Base-by-base conservation (phyloP, 2,888 invertebrate species). In the Noctua fimbriata region DNA sequence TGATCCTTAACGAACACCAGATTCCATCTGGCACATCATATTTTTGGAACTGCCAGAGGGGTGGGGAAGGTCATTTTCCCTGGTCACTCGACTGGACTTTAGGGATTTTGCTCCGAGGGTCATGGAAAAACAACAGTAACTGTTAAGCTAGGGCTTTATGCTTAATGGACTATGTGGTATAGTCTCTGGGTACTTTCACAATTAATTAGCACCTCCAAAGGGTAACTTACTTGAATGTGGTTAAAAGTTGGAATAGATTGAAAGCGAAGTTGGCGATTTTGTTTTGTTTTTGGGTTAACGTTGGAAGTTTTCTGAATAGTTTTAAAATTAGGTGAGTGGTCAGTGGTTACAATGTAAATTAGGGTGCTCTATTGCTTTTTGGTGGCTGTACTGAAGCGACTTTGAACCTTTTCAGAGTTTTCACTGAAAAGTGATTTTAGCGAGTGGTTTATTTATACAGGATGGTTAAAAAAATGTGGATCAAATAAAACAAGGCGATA, bases 191-290 rank as follows among this genome's bases (percentile, higher is more conserved):
- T 90, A 94, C 94, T 92, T 93, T 91, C 90, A 89, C 93, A 94
- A 96, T 96, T 96, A 96, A 96, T 96, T 96, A 95, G 91, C 92
- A 93, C 92, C 92, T 92, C 90, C 88, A 92, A 93, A 93, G 90
- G 91, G 90, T 90, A 81, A 76, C 81, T 90, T 93, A 92, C 89
- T 92, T 90, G 88, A 85, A 72, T 84, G 84, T 89, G 86, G 90
- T 90, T 90, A 88, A 90, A 92, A 92, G 89, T 91, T 89, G 49
- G 63, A 79, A 78, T 83, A 76, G 79, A 89, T 91, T 92, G 89
- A 91, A 92, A 90, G 88, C 81, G 84, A 91, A 92, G 90, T 91
- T 91, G 60, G 73, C 2, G 47, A 73, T 81, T 80, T 69, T 79
- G 80, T 69, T 76, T 76, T 79, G 74, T 78, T 86, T 87, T 72